Conservation (phyloP, 2,113 vertebrate species). For the Octodon degus region DNA sequence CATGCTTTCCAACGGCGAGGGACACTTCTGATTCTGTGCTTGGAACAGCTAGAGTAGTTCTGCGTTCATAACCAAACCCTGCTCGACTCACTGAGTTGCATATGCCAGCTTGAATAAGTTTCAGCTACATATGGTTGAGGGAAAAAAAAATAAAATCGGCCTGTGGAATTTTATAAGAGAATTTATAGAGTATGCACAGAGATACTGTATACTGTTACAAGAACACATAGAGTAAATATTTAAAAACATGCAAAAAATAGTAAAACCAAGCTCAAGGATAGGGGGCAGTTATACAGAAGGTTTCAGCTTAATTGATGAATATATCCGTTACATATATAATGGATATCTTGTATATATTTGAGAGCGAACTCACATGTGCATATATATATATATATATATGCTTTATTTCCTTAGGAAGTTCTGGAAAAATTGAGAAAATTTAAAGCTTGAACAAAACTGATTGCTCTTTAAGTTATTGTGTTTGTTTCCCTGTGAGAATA, state of each 20-base stretch:
- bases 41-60: not conserved
- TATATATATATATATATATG: too few species aligned
- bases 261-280: conserved; percentile 18
- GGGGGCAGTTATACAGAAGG: not conserved
- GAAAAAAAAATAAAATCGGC: conserved; percentile 30
- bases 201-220: not conserved
- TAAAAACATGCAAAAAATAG: not conserved
- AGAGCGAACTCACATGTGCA: too few species aligned
- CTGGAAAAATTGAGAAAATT: not conserved
- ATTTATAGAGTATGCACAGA: not conserved
- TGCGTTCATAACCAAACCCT: not conserved
- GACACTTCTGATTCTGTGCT: not conserved
- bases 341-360: too few species aligned
- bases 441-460: not conserved
- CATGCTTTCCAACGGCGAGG: not conserved
- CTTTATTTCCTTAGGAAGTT: not conserved
- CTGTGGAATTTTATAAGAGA: conserved; percentile 32
- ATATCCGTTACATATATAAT: too few species aligned
- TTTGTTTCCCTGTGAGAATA: not conserved
- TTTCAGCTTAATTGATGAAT: not conserved
- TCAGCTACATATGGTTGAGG: not conserved
- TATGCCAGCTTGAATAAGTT: not conserved
- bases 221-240: not conserved
- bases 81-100: not conserved
- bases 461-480: not conserved